Conservation (phyloP, 2,888 invertebrate species). For the Metellina segmentata region DNA sequence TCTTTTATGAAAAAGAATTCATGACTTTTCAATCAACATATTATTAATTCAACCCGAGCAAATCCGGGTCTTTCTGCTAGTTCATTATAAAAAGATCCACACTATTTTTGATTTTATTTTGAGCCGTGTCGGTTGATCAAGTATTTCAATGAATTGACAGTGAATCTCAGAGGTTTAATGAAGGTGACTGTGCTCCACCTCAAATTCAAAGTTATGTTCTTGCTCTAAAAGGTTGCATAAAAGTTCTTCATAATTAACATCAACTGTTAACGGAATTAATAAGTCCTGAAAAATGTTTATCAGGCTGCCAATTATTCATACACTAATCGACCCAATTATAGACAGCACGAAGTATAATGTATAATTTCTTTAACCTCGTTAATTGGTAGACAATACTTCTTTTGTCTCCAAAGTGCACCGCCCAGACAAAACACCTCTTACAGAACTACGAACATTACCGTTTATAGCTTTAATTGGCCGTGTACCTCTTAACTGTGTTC, state of each 20-base stretch:
- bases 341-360: not conserved
- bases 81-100: no score
- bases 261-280: not conserved
- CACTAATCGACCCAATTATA: constrained; percentile 25
- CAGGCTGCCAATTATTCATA: not conserved
- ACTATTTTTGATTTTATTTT: no score
- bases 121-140: no score
- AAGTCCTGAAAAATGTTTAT: not conserved
- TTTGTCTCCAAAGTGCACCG: constrained; percentile 4
- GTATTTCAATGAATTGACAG: no score
- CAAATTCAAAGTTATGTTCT: no score
- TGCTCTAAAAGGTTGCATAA: no score
- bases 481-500: not conserved
- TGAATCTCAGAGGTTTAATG: no score
- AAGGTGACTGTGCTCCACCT: no score
- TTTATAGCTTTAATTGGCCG: not conserved
- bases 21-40: no score
- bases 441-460: not conserved
- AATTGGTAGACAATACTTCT: not conserved
- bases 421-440: not conserved
- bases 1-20: no score
- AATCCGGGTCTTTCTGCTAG: no score
- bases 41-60: no score
- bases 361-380: constrained; percentile 26
- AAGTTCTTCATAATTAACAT: not conserved